Base-by-base conservation (phyloP, 2,113 vertebrate genomes). In the Stigmatopora argus region DNA sequence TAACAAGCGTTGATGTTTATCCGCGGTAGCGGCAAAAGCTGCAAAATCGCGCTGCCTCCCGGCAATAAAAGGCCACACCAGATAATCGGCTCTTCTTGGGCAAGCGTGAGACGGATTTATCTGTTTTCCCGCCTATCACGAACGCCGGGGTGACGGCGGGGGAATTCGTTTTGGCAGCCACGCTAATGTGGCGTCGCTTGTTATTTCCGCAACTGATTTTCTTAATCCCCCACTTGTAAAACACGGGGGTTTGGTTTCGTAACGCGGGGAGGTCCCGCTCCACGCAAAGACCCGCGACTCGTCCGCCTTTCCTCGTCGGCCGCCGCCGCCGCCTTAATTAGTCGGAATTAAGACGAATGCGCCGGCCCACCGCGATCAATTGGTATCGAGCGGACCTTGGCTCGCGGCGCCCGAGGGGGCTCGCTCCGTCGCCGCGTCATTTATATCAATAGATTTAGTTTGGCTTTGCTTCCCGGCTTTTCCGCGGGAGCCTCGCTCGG, bases 261-360 rank as follows among this genome's bases (percentile, higher is more conserved):
- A 79, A 85, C 87, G 26, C 75, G 77, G 75, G 81, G 81, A 82
- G 83, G 85, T 83, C 82, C 64, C 79, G 62, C 60, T 70, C n/a
- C 70, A 83, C 52, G 44, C 82, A 66, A 74, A 70, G 74, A 65
- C 68, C 72, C 44, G 59, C 79, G 64, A 70, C 81, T 77, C 76
- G 77, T 82, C 78, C 81, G 78, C 74, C 69, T 67, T 72, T 83
- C 78, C 78, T 85, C 79, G 79, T 87, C 84, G 89, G 83, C 77
- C 67, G 5, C 71, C 66, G 84, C 77, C 67, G 5, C 71, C 65
- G 74, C 88, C 87, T 85, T 90, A 92, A 91, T 92, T 92, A 91
- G 89, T 88, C 82, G 77, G 88, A 92, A 92, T 92, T 89, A 90
- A 92, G 91, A 92, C 84, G 78, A 91, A 92, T 92, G 90, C 84